Base-by-base conservation (phyloP, 1,140 invertebrate genomes). In the Latrodectus geometricus region DNA sequence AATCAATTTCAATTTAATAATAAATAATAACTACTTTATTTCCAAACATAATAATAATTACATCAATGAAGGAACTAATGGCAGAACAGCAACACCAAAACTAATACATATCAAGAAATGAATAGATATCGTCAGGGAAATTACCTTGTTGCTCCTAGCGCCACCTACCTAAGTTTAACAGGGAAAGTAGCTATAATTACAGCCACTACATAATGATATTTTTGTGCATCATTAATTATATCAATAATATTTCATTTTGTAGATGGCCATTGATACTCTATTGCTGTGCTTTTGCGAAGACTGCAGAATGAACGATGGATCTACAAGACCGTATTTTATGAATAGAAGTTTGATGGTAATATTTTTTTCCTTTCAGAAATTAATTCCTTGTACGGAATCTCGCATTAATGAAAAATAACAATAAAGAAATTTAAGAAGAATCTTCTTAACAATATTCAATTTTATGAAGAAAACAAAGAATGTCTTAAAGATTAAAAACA, bases 211-310 rank as follows among this genome's bases (percentile, higher is more conserved):
- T 69, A 69, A 21, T 48, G 66, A 73, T 35, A 17, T 48, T 35
- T 1, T 48, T 74, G 12, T 74, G 4, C 8, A 12, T 74, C 4
- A 49, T 74, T 35, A 48, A n/a, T 69, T 50, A 23, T 69, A 17
- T 17, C 8, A 61, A 4, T 14, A 7, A 21, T 79, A 49, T 56
- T 17, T 4, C 7, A 9, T 66, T 69, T 93, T 92, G 15, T 90
- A 98, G 96, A 98, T 98, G 94, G 95, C 97, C 0, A 96, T 99
- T 14, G 97, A 99, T 90, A 97, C 97, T 0, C 91, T 99, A 48
- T 97, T 99, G 91, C 91, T 99, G 56, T 99, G 97, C 90, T 96
- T 99, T 89, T 97, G 97, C 92, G 96, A 97, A 91, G 96, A 97
- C 89, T 95, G 93, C 89, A 92, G 93, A 72, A 91, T 93, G 82